Conservation (phyloP, 2,888 invertebrate species). For the Microctonus aethiopoides region DNA sequence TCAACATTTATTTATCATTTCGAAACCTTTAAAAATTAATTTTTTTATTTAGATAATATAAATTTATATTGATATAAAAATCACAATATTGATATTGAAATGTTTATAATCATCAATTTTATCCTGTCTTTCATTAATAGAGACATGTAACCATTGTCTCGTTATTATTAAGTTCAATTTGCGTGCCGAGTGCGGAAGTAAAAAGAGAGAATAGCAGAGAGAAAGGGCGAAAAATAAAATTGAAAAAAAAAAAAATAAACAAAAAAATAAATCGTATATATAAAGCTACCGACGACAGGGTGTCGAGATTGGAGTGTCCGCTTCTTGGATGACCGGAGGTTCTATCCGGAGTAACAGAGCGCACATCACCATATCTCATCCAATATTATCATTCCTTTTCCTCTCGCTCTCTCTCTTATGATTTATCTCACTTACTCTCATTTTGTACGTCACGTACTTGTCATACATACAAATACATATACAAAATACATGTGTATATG, state of each 20-base stretch:
- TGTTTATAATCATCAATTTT: neutral
- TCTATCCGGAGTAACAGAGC: slow-evolving; percentile 37
- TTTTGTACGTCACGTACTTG: slow-evolving; percentile 22
- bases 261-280: slow-evolving; percentile 25
- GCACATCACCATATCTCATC: neutral
- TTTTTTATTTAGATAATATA: neutral
- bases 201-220: slow-evolving; percentile 44
- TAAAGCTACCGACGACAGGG: slow-evolving; percentile 46
- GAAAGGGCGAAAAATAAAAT: slow-evolving; percentile 30
- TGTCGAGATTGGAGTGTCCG: slow-evolving; percentile 66
- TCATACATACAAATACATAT: slow-evolving; percentile 30
- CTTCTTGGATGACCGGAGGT: slow-evolving; percentile 56
- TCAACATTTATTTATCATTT: no score
- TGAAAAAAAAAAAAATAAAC: neutral
- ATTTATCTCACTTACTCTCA: slow-evolving; percentile 10
- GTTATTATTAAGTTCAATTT: slow-evolving; percentile 61
- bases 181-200: slow-evolving; percentile 54
- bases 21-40: neutral
- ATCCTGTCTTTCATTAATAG: no score
- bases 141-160: no score
- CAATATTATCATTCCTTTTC: slow-evolving; percentile 26
- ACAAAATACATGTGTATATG: no score
- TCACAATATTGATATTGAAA: neutral
- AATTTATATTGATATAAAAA: neutral
- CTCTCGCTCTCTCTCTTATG: slow-evolving; percentile 20